phyloP scores from a whole-genome alignment of 2,888 invertebrate genomes.

The Saturnia japonica region DNA sequence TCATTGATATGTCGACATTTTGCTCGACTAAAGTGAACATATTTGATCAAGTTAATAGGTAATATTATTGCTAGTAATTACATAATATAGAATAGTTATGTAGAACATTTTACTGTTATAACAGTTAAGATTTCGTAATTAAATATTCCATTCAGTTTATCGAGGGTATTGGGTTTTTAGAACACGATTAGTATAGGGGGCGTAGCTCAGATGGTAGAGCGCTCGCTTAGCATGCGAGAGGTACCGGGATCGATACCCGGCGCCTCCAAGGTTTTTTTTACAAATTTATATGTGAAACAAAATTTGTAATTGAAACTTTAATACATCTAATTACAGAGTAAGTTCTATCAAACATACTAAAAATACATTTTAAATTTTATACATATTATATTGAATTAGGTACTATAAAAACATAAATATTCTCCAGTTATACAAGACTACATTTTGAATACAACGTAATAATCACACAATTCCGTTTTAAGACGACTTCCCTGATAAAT shows the following conservation, averaged over 20 bases:
- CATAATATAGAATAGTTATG: background rate
- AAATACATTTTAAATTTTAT: no score
- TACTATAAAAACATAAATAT: no score
- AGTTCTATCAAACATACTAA: background rate
- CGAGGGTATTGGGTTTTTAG: background rate
- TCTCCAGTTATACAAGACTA: no score
- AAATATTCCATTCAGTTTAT: background rate
- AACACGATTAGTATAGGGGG: conserved; percentile 50
- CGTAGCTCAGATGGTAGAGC: conserved; percentile 83
- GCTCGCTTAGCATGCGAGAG: conserved; percentile 83
- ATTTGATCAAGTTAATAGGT: no score
- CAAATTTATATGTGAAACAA: background rate
- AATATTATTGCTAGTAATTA: no score
- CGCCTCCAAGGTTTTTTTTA: conserved; percentile 62
- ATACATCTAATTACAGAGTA: background rate
- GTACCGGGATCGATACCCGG: conserved; percentile 83
- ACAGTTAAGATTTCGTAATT: background rate
- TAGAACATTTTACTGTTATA: background rate
- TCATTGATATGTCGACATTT: no score
- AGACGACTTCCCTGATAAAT: no score
- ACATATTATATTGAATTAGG: no score
- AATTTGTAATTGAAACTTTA: background rate
- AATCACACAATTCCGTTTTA: no score
- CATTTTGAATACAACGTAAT: no score
- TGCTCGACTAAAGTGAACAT: no score